Base-by-base conservation (phyloP, 2,797 vertebrate species). In the Pseudopleuronectes americanus region DNA sequence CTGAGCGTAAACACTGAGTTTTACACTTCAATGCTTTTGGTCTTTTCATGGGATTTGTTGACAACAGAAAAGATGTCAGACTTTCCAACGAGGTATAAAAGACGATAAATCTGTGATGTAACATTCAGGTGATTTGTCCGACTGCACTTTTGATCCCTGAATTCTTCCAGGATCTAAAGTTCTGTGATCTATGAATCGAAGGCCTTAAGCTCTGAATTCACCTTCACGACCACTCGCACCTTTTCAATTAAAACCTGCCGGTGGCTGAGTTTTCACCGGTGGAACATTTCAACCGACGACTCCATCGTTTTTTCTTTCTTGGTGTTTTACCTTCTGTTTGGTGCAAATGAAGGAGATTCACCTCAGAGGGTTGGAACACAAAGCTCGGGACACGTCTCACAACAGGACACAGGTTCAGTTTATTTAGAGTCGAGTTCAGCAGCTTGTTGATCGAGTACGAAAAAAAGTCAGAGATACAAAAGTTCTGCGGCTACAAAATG, bases 321-420 rank as follows among this genome's bases (percentile, higher is more conserved):
- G 77, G 86, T 85, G 70, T 89, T 88, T 88, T 69, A 88, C 78
- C 71, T 89, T 84, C 86, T 92, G 90, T 90, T n/a, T n/a, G n/a
- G n/a, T n/a, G n/a, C n/a, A n/a, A n/a, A n/a, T 93, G 92, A 92
- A 77, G 28, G 79, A 59, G 48, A 67, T 72, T 86, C 52, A 68
- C 85, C 83, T 83, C 72, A 55, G 36, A 54, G 48, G 21, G 17
- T 45, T 19, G 2, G 1, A 45, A 45, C 6, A 56, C 28, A 21
- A n/a, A 31, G 6, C 16, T 17, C 14, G 13, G 3, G 22, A 53
- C 51, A 1, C 19, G 2, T 31, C n/a, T 55, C 17, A 8, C 67
- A 74, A 23, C 43, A 45, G 28, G 24, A 47, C 36, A 53, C 19
- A 22, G 24, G 58, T 78, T 71, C 1, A n/a, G 17, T 69, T 87